Evolutionary conservation across 2,113 vertebrate species (phyloP).

Genomic region (Chionomys nivalis): DNA sequence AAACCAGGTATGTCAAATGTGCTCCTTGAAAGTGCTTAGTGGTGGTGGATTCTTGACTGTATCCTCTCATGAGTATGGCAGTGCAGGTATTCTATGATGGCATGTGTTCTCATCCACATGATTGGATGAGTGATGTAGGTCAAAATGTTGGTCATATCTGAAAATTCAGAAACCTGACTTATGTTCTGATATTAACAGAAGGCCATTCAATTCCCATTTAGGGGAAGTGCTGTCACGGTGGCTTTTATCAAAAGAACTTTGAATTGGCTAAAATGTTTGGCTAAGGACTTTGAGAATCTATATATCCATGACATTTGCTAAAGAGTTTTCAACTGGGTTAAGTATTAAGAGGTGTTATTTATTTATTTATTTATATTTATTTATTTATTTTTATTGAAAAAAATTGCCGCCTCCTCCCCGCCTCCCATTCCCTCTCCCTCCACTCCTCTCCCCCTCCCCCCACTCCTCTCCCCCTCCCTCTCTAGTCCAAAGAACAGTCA

Average conservation of each 20-base stretch:
- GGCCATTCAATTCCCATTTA: constrained; percentile 1
- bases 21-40: background rate
- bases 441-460: too few species aligned
- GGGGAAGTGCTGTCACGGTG: background rate
- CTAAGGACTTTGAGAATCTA: background rate
- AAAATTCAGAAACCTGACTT: constrained; percentile 35
- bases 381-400: too few species aligned
- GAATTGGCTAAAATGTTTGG: constrained; percentile 47
- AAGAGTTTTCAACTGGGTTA: constrained; percentile 8
- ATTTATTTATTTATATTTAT: too few species aligned
- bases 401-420: too few species aligned
- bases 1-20: background rate
- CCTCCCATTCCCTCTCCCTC: too few species aligned
- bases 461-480: too few species aligned
- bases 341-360: background rate
- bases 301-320: background rate
- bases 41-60: background rate
- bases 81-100: background rate
- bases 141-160: background rate
- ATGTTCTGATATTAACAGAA: constrained; percentile 8
- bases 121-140: background rate
- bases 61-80: background rate
- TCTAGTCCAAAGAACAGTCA: too few species aligned
- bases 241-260: background rate
- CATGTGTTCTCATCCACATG: constrained; percentile 9